Evolutionary conservation across 92 coral and sea anemone genomes (phyloP).

Genomic region (Epizoanthus fatuus): DNA sequence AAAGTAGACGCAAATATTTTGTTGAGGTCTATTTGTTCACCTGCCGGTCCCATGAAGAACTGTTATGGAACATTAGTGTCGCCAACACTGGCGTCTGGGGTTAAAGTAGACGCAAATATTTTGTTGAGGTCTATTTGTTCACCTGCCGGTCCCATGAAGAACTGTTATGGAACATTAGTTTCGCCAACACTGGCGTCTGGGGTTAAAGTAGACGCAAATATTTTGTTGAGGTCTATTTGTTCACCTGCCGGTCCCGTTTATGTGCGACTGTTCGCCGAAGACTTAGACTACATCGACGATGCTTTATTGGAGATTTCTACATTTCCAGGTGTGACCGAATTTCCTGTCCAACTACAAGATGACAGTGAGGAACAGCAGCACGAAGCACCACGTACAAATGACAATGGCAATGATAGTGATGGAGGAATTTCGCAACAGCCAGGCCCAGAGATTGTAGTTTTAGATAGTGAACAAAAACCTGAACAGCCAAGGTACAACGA

Average conservation of each 20-base stretch:
- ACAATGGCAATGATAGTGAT: neutral
- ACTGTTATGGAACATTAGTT: too few relatives aligned
- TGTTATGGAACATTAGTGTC: too few relatives aligned
- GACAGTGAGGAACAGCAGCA: neutral
- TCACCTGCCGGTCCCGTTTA: slow-evolving; percentile 24
- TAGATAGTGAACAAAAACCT: slow-evolving; percentile 11
- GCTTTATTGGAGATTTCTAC: too few relatives aligned
- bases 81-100: slow-evolving; percentile 45
- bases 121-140: too few relatives aligned
- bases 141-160: too few relatives aligned
- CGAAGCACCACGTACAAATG: neutral
- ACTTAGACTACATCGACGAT: slow-evolving; percentile 23
- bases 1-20: too few relatives aligned
- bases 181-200: slow-evolving; percentile 40
- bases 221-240: slow-evolving; percentile 50
- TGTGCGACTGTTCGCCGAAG: slow-evolving; percentile 48
- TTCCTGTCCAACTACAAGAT: too few relatives aligned
- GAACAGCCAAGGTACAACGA: slow-evolving; percentile 9
- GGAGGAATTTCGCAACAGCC: neutral
- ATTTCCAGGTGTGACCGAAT: too few relatives aligned
- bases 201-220: slow-evolving; percentile 63
- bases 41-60: too few relatives aligned
- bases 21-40: too few relatives aligned
- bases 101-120: too few relatives aligned
- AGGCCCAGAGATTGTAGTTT: slow-evolving; percentile 1